Evolutionary conservation across 2,797 vertebrate species (phyloP).

Genomic region (Acipenser oxyrinchus): DNA sequence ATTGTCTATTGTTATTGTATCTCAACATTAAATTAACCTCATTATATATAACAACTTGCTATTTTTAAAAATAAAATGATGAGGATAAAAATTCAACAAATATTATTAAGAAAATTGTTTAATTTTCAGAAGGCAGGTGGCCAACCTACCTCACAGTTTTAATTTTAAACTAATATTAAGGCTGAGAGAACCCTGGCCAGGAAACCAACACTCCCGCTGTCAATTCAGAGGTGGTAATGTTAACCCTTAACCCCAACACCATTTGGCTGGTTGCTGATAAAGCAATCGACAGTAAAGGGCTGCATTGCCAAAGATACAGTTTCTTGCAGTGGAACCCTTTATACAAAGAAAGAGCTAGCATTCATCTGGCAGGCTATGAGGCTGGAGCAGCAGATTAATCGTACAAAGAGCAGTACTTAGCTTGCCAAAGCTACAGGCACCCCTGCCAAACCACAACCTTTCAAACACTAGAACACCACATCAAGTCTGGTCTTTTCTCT

Average conservation of each 20-base stretch:
- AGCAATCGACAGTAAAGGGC: constrained; percentile 39
- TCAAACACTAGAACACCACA: too few relatives aligned
- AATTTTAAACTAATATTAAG: constrained; percentile 8
- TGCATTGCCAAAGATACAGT: constrained; percentile 20
- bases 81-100: too few relatives aligned
- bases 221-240: constrained; percentile 32
- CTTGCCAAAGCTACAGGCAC: too few relatives aligned
- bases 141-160: constrained; percentile 1
- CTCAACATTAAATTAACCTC: too few relatives aligned
- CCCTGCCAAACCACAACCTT: too few relatives aligned
- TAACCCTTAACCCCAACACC: constrained; percentile 22
- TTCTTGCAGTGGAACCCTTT: constrained; percentile 16
- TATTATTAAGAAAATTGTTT: not conserved
- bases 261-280: constrained; percentile 17
- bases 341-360: not conserved
- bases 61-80: too few relatives aligned
- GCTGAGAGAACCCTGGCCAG: constrained; percentile 24
- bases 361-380: constrained; percentile 5
- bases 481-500: too few relatives aligned
- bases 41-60: too few relatives aligned
- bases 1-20: too few relatives aligned
- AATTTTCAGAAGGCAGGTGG: not conserved
- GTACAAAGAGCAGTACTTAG: constrained; percentile 4
- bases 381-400: not conserved
- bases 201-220: constrained; percentile 14